These are phyloP conservation scores for Falco concolor DNA, from an alignment of 2,797 vertebrate species.

Conservation along the genomic window DNA sequence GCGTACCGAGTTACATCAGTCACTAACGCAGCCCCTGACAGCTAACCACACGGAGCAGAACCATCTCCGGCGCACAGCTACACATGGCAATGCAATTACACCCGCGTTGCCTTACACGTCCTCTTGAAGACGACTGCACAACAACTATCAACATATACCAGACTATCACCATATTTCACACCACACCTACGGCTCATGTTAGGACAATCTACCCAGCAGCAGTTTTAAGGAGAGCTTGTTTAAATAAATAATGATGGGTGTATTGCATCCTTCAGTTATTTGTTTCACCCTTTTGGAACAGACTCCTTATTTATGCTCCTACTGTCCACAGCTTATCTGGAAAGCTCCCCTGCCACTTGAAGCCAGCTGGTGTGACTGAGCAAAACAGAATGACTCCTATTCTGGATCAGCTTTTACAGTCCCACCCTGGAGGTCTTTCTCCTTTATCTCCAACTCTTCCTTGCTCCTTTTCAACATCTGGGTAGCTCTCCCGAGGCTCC, in stretches of 20 bases:
- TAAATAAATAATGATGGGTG: background rate
- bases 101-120: background rate
- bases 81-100: background rate
- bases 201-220: background rate
- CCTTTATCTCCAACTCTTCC: conserved; percentile 31
- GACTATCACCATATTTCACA: background rate
- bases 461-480: conserved; percentile 28
- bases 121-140: background rate
- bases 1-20: background rate
- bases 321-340: background rate
- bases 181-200: background rate
- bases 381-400: conserved; percentile 17
- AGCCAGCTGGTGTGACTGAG: conserved; percentile 34
- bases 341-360: conserved; percentile 10
- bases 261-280: background rate
- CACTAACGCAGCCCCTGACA: background rate
- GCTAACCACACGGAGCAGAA: background rate
- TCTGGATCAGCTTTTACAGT: conserved; percentile 2
- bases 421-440: background rate
- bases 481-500: conserved; percentile 34
- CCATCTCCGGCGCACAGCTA: background rate
- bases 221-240: background rate
- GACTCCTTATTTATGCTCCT: background rate
- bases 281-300: background rate
- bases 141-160: background rate